Conservation (phyloP, 2,113 vertebrate genomes). For the Poeciliopsis turrubarensis region DNA sequence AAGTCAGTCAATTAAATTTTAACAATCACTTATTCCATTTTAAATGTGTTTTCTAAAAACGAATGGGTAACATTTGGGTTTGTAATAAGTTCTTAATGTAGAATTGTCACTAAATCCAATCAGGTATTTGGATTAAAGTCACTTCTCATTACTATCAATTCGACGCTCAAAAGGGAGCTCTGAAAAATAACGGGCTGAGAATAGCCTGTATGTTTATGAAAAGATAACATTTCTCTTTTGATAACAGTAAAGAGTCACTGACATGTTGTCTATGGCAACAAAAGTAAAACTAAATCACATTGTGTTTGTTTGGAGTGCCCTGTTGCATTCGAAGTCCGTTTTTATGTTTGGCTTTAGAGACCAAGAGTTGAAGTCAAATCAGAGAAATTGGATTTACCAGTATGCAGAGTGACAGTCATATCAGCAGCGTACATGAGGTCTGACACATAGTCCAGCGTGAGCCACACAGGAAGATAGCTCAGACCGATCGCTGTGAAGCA, state of each 20-base stretch:
- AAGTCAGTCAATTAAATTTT: background rate
- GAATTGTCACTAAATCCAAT: background rate
- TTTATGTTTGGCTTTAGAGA: background rate
- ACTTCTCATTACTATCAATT: background rate
- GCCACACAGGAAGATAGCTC: conserved; percentile 81
- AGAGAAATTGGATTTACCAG: conserved; percentile 74
- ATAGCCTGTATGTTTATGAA: too few relatives aligned
- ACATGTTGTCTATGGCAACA: background rate
- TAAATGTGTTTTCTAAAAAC: background rate
- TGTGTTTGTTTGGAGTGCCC: background rate
- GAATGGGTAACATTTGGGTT: background rate
- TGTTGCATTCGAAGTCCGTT: background rate
- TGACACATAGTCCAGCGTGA: conserved; percentile 84
- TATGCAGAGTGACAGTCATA: conserved; percentile 81
- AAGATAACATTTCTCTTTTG: too few relatives aligned
- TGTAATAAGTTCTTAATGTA: background rate
- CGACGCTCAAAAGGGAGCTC: background rate
- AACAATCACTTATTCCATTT: background rate
- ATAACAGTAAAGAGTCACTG: background rate
- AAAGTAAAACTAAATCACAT: background rate
- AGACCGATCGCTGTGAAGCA: conserved; percentile 84
- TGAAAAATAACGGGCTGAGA: background rate
- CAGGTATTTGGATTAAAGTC: background rate
- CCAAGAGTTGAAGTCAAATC: background rate
- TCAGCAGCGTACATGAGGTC: conserved; percentile 87